These are phyloP conservation scores for Tretioscincus oriximinensis DNA, from an alignment of 2,113 vertebrate genomes.

Conservation along the genomic window DNA sequence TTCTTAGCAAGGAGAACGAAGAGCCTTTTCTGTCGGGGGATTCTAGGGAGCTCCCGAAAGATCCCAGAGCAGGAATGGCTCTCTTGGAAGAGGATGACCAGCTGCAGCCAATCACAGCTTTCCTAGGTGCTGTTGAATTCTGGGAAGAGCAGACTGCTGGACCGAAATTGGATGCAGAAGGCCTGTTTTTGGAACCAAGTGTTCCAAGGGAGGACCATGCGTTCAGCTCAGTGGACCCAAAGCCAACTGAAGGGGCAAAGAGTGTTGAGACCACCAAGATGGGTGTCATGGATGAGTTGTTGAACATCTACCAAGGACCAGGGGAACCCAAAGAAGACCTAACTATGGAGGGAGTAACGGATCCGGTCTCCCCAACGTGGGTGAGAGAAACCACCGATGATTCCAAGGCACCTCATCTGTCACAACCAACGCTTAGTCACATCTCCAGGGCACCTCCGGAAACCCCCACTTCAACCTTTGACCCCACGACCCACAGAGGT, in stretches of 20 bases:
- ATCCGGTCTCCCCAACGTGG: not conserved
- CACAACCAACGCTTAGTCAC: not conserved
- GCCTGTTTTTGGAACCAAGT: accelerated
- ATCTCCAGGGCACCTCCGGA: accelerated
- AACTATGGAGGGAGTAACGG: not conserved
- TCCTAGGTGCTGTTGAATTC: accelerated
- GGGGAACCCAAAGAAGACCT: not conserved
- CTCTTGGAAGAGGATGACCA: slow-evolving; percentile 32
- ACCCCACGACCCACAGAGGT: not conserved
- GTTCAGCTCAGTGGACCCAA: slow-evolving; percentile 31
- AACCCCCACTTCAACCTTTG: accelerated
- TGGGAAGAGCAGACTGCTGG: accelerated
- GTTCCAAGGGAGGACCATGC: not conserved
- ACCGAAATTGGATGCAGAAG: not conserved
- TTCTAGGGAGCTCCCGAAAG: not conserved
- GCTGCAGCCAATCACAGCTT: not conserved
- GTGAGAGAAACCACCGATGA: not conserved
- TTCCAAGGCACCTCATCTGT: not conserved
- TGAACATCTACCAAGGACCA: accelerated
- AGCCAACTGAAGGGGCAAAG: accelerated
- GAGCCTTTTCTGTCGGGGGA: not conserved
- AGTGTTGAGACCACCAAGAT: accelerated
- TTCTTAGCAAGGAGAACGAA: not conserved
- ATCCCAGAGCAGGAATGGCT: accelerated
- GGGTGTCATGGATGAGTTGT: not conserved